A percentile compares a stretch with the other conserved stretches of the same genome.
Evolutionary conservation across 2,888 invertebrate genomes (phyloP).

Genomic region (Hedychridium roseum): DNA sequence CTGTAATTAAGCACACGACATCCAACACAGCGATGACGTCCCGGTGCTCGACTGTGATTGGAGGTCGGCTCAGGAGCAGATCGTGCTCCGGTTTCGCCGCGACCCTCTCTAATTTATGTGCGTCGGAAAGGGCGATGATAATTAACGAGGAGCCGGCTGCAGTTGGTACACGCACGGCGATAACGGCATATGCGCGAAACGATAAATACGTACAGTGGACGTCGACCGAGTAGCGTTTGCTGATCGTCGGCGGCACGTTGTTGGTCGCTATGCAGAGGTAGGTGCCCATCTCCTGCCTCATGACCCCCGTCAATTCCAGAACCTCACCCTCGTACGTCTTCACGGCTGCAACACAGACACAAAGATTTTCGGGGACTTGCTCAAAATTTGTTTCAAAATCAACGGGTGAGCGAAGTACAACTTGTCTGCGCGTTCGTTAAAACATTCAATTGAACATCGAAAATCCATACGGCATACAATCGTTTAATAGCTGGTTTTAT

Average conservation of each 20-base stretch:
- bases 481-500: too few species aligned
- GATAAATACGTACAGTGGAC: conserved; percentile 70
- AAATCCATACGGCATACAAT: too few species aligned
- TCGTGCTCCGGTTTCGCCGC: too few species aligned
- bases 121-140: conserved; percentile 2
- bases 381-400: too few species aligned
- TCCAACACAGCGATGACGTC: conserved; percentile 3
- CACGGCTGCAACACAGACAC: conserved; percentile 51
- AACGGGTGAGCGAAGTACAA: too few species aligned
- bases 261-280: conserved; percentile 89
- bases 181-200: too few species aligned
- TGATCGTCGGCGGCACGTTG: conserved; percentile 82
- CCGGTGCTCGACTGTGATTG: too few species aligned
- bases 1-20: conserved; percentile 10
- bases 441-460: too few species aligned
- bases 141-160: conserved; percentile 15
- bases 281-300: conserved; percentile 83
- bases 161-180: too few species aligned
- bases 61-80: too few species aligned
- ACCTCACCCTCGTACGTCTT: conserved; percentile 76
- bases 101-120: not conserved
- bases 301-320: conserved; percentile 76
- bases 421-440: too few species aligned
- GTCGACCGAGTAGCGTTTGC: conserved; percentile 83
- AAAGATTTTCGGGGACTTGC: too few species aligned